These are phyloP conservation scores for Parauchenoglanis ngamensis DNA, from an alignment of 2,797 vertebrate species.

Conservation along the genomic window DNA sequence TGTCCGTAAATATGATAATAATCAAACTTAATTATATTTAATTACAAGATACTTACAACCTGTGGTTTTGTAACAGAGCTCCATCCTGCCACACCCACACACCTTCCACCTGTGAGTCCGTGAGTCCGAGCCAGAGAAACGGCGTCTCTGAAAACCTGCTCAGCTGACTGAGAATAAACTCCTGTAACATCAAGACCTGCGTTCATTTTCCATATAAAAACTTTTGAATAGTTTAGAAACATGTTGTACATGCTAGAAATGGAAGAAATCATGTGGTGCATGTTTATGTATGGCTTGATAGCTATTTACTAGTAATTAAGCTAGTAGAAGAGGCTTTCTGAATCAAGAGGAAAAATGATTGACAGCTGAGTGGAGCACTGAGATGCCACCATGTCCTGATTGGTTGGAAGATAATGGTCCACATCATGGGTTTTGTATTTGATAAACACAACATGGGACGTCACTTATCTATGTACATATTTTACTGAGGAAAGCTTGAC, in stretches of 20 bases:
- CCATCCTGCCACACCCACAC: constrained; percentile 48
- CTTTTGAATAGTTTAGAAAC: neutral
- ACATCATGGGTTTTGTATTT: no score
- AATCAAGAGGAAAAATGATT: neutral
- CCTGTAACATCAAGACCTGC: constrained; percentile 10
- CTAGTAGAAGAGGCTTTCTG: neutral
- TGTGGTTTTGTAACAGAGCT: constrained; percentile 17
- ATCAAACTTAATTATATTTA: neutral
- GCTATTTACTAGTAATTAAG: neutral
- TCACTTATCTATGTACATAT: neutral
- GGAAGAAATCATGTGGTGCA: neutral
- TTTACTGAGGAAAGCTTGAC: neutral
- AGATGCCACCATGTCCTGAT: neutral
- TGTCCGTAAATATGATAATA: neutral
- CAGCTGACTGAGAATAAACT: constrained; percentile 37
- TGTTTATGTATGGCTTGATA: neutral
- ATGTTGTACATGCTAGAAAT: neutral
- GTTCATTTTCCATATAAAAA: neutral
- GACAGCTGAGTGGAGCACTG: neutral
- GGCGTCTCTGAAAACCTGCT: constrained; percentile 21
- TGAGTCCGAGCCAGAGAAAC: constrained; percentile 53
- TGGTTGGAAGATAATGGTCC: neutral
- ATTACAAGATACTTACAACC: constrained; percentile 27
- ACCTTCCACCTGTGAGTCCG: constrained; percentile 36
- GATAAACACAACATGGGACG: neutral